A percentile compares a stretch with the other conserved stretches of the same genome.
These are phyloP conservation scores for Reticulitermes lucifugus DNA, from an alignment of 2,888 invertebrate genomes.

Conservation along the genomic window DNA sequence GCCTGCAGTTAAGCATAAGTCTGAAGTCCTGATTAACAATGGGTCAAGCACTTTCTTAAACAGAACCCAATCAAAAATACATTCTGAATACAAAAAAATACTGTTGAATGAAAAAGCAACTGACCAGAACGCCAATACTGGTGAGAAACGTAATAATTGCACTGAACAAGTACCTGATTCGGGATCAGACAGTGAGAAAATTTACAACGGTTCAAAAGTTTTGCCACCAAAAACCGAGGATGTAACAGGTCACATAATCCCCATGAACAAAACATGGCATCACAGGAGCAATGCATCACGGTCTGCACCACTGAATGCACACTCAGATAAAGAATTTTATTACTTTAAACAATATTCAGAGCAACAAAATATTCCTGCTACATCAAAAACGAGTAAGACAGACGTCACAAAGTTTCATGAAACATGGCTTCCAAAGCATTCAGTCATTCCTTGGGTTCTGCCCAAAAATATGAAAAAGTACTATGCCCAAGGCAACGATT, in stretches of 20 bases:
- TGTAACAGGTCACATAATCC: background rate
- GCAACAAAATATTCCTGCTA: background rate
- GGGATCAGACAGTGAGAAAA: background rate
- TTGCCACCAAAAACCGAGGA: background rate
- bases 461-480: background rate
- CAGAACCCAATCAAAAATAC: background rate
- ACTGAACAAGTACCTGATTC: background rate
- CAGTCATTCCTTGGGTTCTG: background rate
- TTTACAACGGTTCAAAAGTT: background rate
- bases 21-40: background rate
- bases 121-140: background rate
- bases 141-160: background rate
- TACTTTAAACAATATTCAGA: background rate
- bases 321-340: background rate
- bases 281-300: background rate
- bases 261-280: background rate
- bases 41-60: background rate
- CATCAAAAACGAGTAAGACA: background rate
- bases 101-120: background rate
- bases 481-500: background rate
- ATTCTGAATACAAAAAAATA: background rate
- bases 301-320: background rate
- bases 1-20: background rate
- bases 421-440: background rate
- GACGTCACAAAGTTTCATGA: background rate